These are phyloP conservation scores for Phaethon lepturus DNA, from an alignment of 2,113 vertebrate species.

Conservation along the genomic window DNA sequence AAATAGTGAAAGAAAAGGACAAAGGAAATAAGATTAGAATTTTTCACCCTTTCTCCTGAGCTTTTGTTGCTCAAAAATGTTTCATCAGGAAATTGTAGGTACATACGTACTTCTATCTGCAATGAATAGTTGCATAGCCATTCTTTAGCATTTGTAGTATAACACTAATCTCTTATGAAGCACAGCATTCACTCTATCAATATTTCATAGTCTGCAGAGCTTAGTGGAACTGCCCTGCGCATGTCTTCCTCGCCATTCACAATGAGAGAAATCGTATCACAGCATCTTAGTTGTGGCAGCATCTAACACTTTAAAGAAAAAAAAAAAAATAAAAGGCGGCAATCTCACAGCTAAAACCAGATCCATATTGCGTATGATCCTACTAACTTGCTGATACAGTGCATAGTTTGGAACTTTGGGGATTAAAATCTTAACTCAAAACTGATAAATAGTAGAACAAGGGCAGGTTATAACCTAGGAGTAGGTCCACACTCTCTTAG, in stretches of 20 bases:
- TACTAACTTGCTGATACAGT: background rate
- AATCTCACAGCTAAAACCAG: background rate
- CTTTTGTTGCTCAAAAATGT: background rate
- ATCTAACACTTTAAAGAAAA: background rate
- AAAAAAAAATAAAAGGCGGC: too few relatives aligned
- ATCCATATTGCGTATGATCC: background rate
- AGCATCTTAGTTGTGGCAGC: background rate
- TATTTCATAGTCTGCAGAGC: background rate
- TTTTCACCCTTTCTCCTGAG: background rate
- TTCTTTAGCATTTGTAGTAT: background rate
- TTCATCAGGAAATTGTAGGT: background rate
- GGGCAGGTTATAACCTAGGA: background rate
- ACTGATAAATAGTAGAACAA: background rate
- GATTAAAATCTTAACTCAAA: background rate
- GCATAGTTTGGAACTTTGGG: background rate
- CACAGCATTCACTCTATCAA: background rate
- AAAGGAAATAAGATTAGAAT: background rate
- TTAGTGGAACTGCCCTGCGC: background rate
- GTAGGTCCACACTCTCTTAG: background rate
- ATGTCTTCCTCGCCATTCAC: background rate
- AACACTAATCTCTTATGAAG: background rate
- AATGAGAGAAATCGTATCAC: background rate
- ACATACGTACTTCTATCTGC: too few relatives aligned
- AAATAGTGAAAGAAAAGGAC: background rate
- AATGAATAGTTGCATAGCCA: background rate